Percentiles rank a stretch among this genome's conserved stretches.
Evolutionary conservation across 2,113 vertebrate species (phyloP).

Genomic region (Lagenorhynchus albirostris): DNA sequence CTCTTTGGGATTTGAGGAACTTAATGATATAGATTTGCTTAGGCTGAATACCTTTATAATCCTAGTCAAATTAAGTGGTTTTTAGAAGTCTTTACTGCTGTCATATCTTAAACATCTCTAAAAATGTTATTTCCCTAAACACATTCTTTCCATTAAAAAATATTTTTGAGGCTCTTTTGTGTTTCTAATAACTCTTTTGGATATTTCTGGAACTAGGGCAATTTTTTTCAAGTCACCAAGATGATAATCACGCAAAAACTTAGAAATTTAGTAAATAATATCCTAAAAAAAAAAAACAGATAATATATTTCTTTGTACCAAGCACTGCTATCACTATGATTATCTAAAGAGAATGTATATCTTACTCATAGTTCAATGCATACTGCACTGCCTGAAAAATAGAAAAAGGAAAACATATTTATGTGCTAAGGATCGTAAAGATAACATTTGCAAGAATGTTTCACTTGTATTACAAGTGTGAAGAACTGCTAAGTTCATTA

Average conservation of each 20-base stretch:
- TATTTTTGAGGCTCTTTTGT: neutral
- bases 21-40: neutral
- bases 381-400: neutral
- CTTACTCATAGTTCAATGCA: neutral
- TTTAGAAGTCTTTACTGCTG: neutral
- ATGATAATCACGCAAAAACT: neutral
- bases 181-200: neutral
- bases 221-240: neutral
- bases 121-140: neutral
- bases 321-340: neutral
- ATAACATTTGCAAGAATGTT: neutral
- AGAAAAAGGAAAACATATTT: neutral
- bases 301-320: neutral
- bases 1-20: neutral
- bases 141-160: neutral
- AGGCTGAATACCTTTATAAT: neutral
- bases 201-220: neutral
- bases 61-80: neutral
- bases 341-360: neutral
- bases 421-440: neutral
- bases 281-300: neutral
- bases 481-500: slow-evolving; percentile 3
- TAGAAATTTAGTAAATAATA: neutral
- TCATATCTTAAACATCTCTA: neutral
- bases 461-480: neutral